Conservation (phyloP, 2,797 vertebrate species). For the Urosaurus nigricauda region DNA sequence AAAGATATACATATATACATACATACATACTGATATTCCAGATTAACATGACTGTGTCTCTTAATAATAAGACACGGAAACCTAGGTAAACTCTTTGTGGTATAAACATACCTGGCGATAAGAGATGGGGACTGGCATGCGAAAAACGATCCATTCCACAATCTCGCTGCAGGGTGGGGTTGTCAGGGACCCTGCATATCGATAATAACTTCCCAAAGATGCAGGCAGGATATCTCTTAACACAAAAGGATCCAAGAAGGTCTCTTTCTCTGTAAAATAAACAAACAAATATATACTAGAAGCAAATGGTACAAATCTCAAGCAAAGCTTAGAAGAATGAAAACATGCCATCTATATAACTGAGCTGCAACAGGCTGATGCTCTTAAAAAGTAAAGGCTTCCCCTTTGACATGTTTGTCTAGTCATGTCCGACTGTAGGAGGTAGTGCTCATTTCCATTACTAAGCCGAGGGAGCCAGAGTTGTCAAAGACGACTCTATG, state of each 20-base stretch:
- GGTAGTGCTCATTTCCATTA: too few relatives aligned
- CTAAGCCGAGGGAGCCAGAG: too few relatives aligned
- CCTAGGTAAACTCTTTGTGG: background rate
- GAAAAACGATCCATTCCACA: constrained; percentile 96
- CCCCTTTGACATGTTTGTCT: too few relatives aligned
- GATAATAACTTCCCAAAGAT: constrained; percentile 91
- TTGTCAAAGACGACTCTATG: too few relatives aligned
- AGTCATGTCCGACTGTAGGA: too few relatives aligned
- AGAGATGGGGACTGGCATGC: constrained; percentile 90
- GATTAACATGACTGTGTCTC: too few relatives aligned
- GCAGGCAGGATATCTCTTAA: constrained; percentile 91
- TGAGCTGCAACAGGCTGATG: background rate
- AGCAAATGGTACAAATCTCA: constrained; percentile 57
- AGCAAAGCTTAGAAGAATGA: background rate
- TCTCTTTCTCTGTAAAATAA: constrained; percentile 90
- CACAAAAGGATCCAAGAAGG: constrained; percentile 94
- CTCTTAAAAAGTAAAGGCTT: background rate
- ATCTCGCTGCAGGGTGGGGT: constrained; percentile 96
- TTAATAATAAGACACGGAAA: too few relatives aligned
- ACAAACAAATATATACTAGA: constrained; percentile 26
- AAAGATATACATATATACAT: too few relatives aligned
- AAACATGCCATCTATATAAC: background rate
- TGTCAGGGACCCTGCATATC: constrained; percentile 94
- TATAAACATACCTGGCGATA: constrained; percentile 90
- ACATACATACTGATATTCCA: too few relatives aligned